These are phyloP conservation scores for Hybos culiciformis DNA, from an alignment of 2,888 invertebrate genomes.

Conservation along the genomic window DNA sequence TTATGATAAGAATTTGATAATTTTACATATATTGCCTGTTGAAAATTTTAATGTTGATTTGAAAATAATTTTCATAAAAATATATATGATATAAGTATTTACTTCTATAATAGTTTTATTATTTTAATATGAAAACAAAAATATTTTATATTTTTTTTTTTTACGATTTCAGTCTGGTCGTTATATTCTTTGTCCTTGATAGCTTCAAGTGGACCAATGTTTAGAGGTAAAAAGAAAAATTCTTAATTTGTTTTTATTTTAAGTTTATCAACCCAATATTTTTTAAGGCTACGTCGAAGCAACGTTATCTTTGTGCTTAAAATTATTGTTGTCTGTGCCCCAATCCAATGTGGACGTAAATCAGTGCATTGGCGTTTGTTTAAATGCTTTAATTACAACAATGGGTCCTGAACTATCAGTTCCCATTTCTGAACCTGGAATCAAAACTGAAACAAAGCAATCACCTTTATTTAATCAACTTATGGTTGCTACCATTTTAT, in stretches of 20 bases:
- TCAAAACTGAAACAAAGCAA: too few species aligned
- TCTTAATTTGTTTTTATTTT: too few species aligned
- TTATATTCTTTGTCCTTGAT: conserved; percentile 89
- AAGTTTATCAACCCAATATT: too few species aligned
- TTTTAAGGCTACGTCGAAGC: conserved; percentile 97
- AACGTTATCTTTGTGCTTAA: conserved; percentile 77
- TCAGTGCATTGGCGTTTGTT: conserved; percentile 81
- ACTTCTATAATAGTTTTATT: too few species aligned
- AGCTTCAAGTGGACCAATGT: conserved; percentile 98
- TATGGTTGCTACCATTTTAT: conserved; percentile 87
- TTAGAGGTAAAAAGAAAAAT: too few species aligned
- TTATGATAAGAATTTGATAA: too few species aligned
- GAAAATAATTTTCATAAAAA: too few species aligned
- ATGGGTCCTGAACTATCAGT: conserved; percentile 96
- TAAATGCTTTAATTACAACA: conserved; percentile 92
- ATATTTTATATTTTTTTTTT: too few species aligned
- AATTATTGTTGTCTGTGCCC: conserved; percentile 77
- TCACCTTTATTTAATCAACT: conserved; percentile 76
- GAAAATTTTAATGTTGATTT: too few species aligned
- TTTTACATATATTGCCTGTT: too few species aligned
- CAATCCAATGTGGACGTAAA: conserved; percentile 84
- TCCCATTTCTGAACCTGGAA: conserved; percentile 56
- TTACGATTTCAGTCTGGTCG: conserved; percentile 98
- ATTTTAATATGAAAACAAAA: too few species aligned
- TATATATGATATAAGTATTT: too few species aligned